Base-by-base conservation (phyloP, 2,113 vertebrate species). In the Lagopus leucura region DNA sequence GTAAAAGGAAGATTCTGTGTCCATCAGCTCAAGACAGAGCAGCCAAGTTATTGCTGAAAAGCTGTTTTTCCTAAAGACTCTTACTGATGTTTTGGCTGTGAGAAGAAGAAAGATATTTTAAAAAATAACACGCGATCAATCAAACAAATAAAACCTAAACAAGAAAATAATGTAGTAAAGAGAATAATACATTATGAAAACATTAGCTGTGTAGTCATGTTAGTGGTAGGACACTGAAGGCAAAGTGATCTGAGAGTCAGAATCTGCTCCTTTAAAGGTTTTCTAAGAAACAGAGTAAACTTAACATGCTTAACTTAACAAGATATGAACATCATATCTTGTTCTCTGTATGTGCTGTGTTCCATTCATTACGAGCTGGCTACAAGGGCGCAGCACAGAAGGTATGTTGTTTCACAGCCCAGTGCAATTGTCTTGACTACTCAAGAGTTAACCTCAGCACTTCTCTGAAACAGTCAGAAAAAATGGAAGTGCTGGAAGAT, bases 401-500 rank as follows among this genome's bases (percentile, higher is more conserved):
- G 28, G 40, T 85, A 42, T 34, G 34, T 24, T 92, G 30, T 57
- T 95, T 89, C 58, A 43, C 65, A 71, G 89, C 70, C 38, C 55
- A 34, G 42, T 79, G 71, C 82, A 89, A 94, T 70, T 88, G 67
- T 55, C 32, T 91, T 85, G 64, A 47, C 82, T 38, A 60, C 38
- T 73, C 27, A 32, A 93, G 78, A 74, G 82, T 89, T 71, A 85
- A 87, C 14, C 67, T 89, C 60, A 90, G 67, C 67, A 43, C 21
- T 87, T 92, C 42, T 27, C 87, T 73, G 78, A 80, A 91, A 73
- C 0, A 58, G 38, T 47, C 84, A 66, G 78, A 91, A 58, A 30
- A 82, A 91, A 92, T 85, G 84, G 82, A 92, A 92, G 72, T 34
- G 28, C 45, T 92, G 74, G 77, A 86, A 91, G 74, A 58, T 63